A percentile compares a stretch with the other conserved stretches of the same genome.
phyloP scores from a whole-genome alignment of 2,797 vertebrate species.

The Petrocephalus schoutedeni region DNA sequence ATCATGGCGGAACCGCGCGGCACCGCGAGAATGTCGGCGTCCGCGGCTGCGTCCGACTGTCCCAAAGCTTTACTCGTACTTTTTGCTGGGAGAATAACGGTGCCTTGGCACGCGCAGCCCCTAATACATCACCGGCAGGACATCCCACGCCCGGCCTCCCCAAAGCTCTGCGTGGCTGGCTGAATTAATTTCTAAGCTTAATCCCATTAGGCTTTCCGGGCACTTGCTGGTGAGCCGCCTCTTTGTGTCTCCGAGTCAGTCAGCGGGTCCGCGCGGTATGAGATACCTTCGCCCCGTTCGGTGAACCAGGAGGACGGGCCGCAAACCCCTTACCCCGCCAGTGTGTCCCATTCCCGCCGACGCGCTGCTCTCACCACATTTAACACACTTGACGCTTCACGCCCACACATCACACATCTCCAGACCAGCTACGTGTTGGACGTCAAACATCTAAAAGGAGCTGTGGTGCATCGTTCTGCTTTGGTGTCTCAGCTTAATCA shows the following conservation, averaged over 20 bases:
- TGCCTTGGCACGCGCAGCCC: background rate
- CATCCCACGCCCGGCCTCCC: background rate
- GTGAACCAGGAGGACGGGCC: background rate
- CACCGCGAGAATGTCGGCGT: background rate
- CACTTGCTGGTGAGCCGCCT: background rate
- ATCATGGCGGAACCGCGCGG: background rate
- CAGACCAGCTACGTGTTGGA: background rate
- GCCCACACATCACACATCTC: background rate
- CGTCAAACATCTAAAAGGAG: background rate
- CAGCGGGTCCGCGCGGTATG: background rate
- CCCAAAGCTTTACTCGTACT: background rate
- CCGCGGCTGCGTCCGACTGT: background rate
- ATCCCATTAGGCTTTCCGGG: background rate
- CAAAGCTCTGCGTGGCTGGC: background rate
- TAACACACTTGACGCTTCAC: background rate
- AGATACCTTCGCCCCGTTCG: background rate
- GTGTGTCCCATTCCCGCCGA: background rate
- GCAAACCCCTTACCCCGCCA: background rate
- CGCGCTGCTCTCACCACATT: background rate
- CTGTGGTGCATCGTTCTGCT: background rate
- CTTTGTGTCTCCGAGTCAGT: background rate
- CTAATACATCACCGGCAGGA: background rate
- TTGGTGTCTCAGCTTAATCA: background rate
- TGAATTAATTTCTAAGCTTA: constrained; percentile 8
- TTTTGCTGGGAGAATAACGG: background rate